Base-by-base conservation (phyloP, 2,113 vertebrate species). In the Notarius lentiginosus region DNA sequence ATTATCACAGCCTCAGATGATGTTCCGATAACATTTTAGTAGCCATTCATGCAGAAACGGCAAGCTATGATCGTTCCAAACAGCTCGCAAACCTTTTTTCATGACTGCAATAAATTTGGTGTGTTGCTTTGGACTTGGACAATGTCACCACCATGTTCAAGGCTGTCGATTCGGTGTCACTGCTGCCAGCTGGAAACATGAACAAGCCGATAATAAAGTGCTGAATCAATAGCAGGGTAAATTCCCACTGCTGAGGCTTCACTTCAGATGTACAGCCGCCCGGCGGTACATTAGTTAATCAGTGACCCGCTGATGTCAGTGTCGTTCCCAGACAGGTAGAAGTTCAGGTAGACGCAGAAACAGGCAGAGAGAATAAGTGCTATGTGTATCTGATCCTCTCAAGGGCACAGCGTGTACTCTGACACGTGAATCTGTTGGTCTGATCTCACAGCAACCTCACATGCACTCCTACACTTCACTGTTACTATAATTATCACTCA, bases 401-500 rank as follows among this genome's bases (percentile, higher is more conserved):
- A 30, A 49, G 73, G 58, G 10, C 18, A 47, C 27, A 80, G 18
- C 12, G 47, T 22, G 41, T 47, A 61, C 70, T 84, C 27, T 61
- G 68, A n/a, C 79, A 61, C 58, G 0, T 22, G 34, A 30, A 61
- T 18, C 51, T 15, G 41, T 49, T 51, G 9, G 41, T 68, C 47
- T 51, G 30, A 85, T 63, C n/a, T 65, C n/a, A 14, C 5, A 15
- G 18, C n/a, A 15, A 73, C 56, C 79, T 87, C n/a, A 82, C n/a
- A 17, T 55, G 15, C 7, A 55, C 75, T 53, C 27, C 27, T 88
- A 89, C 84, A 66, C 88, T 41, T 84, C 76, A 76, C 56, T 87
- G 79, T 86, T 87, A 83, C 92, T 89, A 87, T 90, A 91, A 89
- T 87, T 82, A 91, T 56, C 86, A 30, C 5, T 83, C 20, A 4